Percentiles rank a stretch among this genome's conserved stretches.
Conservation (phyloP, 53 echinoderm and acorn worm species). For the Patiria pectinifera region DNA sequence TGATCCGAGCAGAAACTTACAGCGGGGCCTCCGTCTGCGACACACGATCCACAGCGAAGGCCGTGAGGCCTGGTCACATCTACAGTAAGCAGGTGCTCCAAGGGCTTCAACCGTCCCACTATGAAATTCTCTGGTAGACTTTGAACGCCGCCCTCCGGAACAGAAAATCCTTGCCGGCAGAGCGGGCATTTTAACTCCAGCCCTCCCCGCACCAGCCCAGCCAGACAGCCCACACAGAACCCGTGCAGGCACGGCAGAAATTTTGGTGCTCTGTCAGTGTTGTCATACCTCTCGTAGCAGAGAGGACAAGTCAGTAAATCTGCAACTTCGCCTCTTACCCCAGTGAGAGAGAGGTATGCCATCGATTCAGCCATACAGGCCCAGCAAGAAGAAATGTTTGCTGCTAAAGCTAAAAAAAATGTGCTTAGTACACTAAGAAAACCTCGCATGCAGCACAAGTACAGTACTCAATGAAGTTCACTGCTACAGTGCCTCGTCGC, state of each 20-base stretch:
- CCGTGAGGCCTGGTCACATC: constrained; percentile 19
- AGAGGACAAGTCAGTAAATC: constrained; percentile 45
- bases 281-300: constrained; percentile 45
- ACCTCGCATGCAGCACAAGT: too few species aligned
- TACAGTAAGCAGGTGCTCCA: neutral
- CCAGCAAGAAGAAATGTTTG: too few species aligned
- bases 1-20: constrained; percentile 57
- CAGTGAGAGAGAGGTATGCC: neutral
- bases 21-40: constrained; percentile 12
- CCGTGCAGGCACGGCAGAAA: constrained; percentile 76
- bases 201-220: neutral
- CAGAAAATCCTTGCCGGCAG: constrained; percentile 54
- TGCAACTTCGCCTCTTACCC: neutral
- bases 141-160: constrained; percentile 57
- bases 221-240: constrained; percentile 67
- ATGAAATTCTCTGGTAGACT: constrained; percentile 63
- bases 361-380: neutral
- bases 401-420: too few species aligned
- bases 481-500: too few species aligned
- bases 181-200: constrained; percentile 61
- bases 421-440: too few species aligned
- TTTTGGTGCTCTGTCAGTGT: constrained; percentile 34
- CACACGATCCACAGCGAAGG: constrained; percentile 63
- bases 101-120: constrained; percentile 52
- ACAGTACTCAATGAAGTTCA: too few species aligned